Conservation (phyloP, 37 sponge, comb jelly and placozoan species). For the Geodia barretti region DNA sequence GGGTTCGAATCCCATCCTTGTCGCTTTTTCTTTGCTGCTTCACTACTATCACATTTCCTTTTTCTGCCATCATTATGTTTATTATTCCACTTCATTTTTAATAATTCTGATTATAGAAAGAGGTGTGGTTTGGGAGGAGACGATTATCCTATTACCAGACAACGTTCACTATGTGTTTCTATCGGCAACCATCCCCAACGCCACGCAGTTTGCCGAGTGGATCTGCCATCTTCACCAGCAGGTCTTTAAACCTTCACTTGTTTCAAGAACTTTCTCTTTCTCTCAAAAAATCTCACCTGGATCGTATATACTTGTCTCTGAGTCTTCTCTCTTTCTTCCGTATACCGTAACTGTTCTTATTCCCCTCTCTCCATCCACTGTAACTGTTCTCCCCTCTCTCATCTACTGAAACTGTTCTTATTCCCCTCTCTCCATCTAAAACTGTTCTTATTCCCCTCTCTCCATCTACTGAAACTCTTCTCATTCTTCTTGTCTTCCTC, state of each 20-base stretch:
- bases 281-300: too few species aligned
- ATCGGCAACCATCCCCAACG: conserved; percentile 98
- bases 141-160: conserved; percentile 96
- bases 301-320: neutral
- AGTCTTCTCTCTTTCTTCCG: neutral
- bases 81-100: neutral
- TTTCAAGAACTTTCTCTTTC: too few species aligned
- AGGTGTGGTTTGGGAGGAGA: conserved; percentile 99
- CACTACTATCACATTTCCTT: too few species aligned
- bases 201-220: conserved; percentile 98
- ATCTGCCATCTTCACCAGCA: conserved; percentile 92
- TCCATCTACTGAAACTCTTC: conserved; percentile 1
- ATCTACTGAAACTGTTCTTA: neutral
- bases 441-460: conserved; percentile 25
- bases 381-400: conserved; percentile 10
- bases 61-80: neutral
- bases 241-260: conserved; percentile 24
- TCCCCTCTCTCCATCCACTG: conserved; percentile 6
- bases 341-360: neutral
- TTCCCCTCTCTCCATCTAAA: neutral
- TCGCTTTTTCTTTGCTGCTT: too few species aligned
- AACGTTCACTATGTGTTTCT: conserved; percentile 98
- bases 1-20: too few species aligned
- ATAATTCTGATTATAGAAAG: conserved; percentile 65
- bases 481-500: conserved; percentile 6